Evolutionary conservation across 2,797 vertebrate genomes (phyloP), one percentile per base, ranked within the genome.

Genomic region (Pipistrellus nathusii): DNA sequence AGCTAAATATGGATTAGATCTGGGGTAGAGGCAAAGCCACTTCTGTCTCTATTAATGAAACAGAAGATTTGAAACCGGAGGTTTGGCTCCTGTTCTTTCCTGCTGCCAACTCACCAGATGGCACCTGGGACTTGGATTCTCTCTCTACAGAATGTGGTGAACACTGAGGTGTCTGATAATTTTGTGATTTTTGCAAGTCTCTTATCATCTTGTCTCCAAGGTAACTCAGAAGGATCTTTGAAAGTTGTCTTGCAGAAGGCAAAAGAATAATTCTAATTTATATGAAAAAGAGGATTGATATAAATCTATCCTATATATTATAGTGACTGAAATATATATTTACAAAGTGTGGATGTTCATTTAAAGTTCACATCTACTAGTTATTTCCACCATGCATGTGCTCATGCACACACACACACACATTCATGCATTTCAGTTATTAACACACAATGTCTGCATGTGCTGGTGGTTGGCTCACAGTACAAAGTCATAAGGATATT

Each of bases 41-140:
- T 44, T 27, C 27, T 75, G 17, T 85, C 53, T 86, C 86, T 68
- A 62, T 78, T 86, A 89, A 85, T 9, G 30, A 96, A 83, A 73
- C 30, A 59, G 4, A 57, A 90, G 53, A 83, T 51, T 69, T 94
- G 38, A 93, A 85, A 82, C 21, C 20, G 27, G 32, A 85, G 17
- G 5, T 86, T 59, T 77, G 62, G 17, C 9, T 73, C 38, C 57
- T 83, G 5, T 17, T 87, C n/a, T 84, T 66, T 57, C 46, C n/a
- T 62, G 46, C 7, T 32, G 51, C 18, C 23, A 75, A 64, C 27
- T 92, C 41, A 20, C 48, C 69, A 57, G 30, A 38, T 35, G 17
- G 32, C 35, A 55, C 81, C 44, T 38, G 7, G n/a, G 46, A 64
- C 53, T 87, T 25, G 15, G 6, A 62, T 13, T 89, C 11, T 69